Conservation (phyloP, 1,140 invertebrate genomes). For the Drosophila burlai region DNA sequence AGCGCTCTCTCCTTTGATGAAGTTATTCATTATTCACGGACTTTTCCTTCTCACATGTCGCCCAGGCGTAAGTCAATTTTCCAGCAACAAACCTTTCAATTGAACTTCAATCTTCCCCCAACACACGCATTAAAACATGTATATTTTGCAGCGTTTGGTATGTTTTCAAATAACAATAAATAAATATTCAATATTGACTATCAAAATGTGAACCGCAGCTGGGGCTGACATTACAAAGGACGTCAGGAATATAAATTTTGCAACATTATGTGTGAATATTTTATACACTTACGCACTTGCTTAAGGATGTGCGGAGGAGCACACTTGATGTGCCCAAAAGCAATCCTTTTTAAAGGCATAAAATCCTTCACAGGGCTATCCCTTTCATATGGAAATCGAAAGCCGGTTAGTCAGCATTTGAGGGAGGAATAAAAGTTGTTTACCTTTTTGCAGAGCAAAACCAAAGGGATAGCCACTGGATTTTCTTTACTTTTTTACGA, state of each 20-base stretch:
- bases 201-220: constrained; percentile 59
- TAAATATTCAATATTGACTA: constrained; percentile 69
- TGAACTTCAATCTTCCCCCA: constrained; percentile 11
- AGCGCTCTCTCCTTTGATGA: constrained; percentile 1
- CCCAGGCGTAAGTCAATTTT: constrained; percentile 8
- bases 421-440: constrained; percentile 45
- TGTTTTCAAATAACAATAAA: constrained; percentile 63
- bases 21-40: constrained; percentile 4
- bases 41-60: not conserved
- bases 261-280: constrained; percentile 53
- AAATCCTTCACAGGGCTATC: constrained; percentile 40
- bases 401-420: constrained; percentile 47
- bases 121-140: constrained; percentile 6
- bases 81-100: constrained; percentile 14
- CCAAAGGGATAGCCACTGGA: constrained; percentile 37
- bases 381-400: constrained; percentile 52
- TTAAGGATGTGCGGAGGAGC: constrained; percentile 21
- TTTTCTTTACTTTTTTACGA: constrained; percentile 28
- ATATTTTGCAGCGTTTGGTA: constrained; percentile 10
- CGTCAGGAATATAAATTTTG: constrained; percentile 41
- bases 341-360: constrained; percentile 46
- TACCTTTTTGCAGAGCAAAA: constrained; percentile 27
- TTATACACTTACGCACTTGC: constrained; percentile 28
- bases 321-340: constrained; percentile 7
- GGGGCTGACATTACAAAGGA: constrained; percentile 63